phyloP scores from a whole-genome alignment of 2,113 vertebrate genomes.

The Otus sunia region DNA sequence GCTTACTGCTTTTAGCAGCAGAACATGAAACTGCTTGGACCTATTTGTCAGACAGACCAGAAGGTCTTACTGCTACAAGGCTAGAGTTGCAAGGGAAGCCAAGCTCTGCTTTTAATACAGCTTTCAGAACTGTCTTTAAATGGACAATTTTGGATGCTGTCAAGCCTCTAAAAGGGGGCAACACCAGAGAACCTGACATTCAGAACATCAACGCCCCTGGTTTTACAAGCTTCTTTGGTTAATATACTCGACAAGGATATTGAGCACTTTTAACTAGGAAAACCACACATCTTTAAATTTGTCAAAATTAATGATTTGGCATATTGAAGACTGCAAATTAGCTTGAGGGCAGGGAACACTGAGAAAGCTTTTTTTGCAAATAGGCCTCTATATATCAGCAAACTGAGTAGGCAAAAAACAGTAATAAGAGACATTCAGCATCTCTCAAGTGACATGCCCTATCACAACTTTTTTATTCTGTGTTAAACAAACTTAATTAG shows the following conservation, averaged over 20 bases:
- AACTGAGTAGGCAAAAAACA: not conserved
- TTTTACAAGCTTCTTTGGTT: not conserved
- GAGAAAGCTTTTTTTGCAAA: not conserved
- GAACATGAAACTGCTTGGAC: not conserved
- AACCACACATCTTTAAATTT: not conserved
- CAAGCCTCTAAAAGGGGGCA: not conserved
- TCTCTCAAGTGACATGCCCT: not conserved
- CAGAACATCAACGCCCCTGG: not conserved
- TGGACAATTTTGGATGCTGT: not conserved
- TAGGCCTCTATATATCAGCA: not conserved
- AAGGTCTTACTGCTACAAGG: not conserved
- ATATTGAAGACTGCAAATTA: not conserved
- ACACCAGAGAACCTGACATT: not conserved
- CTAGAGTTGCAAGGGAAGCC: not conserved
- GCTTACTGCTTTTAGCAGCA: not conserved
- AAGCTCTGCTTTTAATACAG: not conserved
- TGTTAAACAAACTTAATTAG: not conserved
- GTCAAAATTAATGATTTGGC: not conserved
- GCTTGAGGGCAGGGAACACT: not conserved
- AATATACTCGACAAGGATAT: not conserved
- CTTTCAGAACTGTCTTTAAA: not conserved
- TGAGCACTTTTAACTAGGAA: not conserved
- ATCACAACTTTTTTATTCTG: not conserved
- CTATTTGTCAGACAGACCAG: not conserved
- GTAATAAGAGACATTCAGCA: not conserved